phyloP scores from a whole-genome alignment of 2,888 invertebrate species.

The Blomia tropicalis region DNA sequence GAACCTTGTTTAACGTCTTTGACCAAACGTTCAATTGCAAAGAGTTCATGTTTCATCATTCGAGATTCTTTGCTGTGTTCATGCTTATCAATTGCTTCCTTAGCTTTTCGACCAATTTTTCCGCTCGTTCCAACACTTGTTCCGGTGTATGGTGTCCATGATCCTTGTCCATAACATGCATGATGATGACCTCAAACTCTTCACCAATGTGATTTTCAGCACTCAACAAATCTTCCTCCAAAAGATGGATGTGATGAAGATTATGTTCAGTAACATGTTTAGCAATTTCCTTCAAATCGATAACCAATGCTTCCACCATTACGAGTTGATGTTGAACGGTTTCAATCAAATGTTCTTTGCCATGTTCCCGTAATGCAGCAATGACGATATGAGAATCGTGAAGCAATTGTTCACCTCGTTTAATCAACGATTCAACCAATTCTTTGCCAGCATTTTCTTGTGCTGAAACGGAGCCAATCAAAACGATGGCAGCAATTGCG shows the following conservation, averaged over 20 bases:
- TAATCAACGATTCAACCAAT: not conserved
- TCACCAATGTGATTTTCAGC: not conserved
- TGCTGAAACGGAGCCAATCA: not conserved
- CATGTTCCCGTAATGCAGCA: not conserved
- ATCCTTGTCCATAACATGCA: not conserved
- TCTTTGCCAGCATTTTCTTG: not conserved
- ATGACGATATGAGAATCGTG: not conserved
- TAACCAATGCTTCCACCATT: not conserved
- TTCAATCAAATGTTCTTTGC: not conserved
- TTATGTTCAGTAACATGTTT: slow-evolving; percentile 5
- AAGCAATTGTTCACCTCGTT: not conserved
- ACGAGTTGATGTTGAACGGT: not conserved
- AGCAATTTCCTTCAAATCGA: not conserved
- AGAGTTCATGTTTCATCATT: not conserved
- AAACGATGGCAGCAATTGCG: not conserved
- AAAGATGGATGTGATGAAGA: not conserved
- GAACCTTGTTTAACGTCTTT: not conserved
- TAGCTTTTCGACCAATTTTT: not conserved
- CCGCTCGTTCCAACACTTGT: not conserved
- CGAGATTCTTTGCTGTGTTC: not conserved
- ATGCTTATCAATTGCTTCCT: not conserved
- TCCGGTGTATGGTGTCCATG: not conserved
- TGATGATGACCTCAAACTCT: slow-evolving; percentile 7
- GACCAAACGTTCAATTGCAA: not conserved
- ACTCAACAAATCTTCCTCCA: not conserved